Evolutionary conservation across 2,888 invertebrate species (phyloP), one percentile per base, ranked within the genome.

Genomic region (Elegia similella): DNA sequence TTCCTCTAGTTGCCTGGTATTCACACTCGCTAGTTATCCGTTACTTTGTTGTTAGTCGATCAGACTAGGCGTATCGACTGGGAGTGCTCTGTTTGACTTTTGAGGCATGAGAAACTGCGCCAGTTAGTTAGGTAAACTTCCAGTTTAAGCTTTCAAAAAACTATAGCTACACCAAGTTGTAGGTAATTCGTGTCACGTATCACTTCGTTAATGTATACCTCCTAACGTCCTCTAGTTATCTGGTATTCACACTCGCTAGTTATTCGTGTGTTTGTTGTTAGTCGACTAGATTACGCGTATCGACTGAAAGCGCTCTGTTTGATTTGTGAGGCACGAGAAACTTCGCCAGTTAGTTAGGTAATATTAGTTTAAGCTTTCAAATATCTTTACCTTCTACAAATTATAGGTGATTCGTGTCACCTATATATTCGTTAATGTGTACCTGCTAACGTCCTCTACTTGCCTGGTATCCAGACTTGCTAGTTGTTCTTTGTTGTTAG

Each of bases 211-310:
- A 10, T 8, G 8, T 8, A 34, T 38, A 12, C 38, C 38, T n/a
- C 38, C 38, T 38, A 38, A n/a, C n/a, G 38, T n/a, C 16, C 15
- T 2, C 46, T 55, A 16, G 32, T 46, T 10, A 16, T 43, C 13
- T 53, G 53, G 43, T 53, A 42, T 23, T 29, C 42, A 42, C 15
- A 10, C 17, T 42, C 17, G 52, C 23, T 52, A 42, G 2, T 5
- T 23, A 38, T 42, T 52, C 15, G 52, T 52, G 29, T 30, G 53
- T 53, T 53, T 53, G 53, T 43, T 53, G 29, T 43, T 53, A 23
- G 29, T 42, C 42, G 16, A 52, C 42, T 43, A 42, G 42, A 53
- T 53, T 42, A 53, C 30, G 38, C 12, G 52, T 42, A 53, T 52
- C 17, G 17, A 52, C 42, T 52, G 42, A 17, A 42, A 17, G 16